A percentile compares a stretch with the other conserved stretches of the same genome.
These are phyloP conservation scores for Percopsis transmontana DNA, from an alignment of 2,113 vertebrate genomes.

Conservation along the genomic window DNA sequence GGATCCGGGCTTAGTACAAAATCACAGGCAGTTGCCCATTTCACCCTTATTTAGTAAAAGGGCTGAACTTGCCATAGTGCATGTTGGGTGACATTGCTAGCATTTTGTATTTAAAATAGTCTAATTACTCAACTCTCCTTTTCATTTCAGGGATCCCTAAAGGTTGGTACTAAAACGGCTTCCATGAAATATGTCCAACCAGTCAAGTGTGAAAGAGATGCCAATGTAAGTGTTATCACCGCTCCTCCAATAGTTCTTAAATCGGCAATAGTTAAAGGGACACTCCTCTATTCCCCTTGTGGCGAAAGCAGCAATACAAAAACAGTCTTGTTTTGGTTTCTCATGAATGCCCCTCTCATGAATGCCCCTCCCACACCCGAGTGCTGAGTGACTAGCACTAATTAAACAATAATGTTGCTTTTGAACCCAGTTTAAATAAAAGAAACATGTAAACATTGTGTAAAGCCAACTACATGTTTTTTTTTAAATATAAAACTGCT, in stretches of 20 bases:
- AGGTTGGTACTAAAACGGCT: slow-evolving; percentile 88
- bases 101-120: slow-evolving; percentile 8
- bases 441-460: no score
- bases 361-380: no score
- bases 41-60: slow-evolving; percentile 50
- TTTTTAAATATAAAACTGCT: no score
- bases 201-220: slow-evolving; percentile 57
- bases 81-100: slow-evolving; percentile 64
- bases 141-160: slow-evolving; percentile 90
- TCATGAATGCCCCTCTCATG: no score
- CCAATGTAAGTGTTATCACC: slow-evolving; percentile 58
- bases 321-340: no score
- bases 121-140: slow-evolving; percentile 37
- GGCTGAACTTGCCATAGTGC: slow-evolving; percentile 61
- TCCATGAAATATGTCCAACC: slow-evolving; percentile 87
- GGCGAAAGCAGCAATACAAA: no score
- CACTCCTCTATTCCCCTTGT: no score
- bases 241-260: slow-evolving; percentile 23
- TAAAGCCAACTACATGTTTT: no score
- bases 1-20: slow-evolving; percentile 24
- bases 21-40: slow-evolving; percentile 31
- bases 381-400: no score
- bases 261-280: no score
- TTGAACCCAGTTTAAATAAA: no score
- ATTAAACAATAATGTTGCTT: no score